phyloP scores from a whole-genome alignment of 2,113 vertebrate species.

The Pelecanoides urinatrix region DNA sequence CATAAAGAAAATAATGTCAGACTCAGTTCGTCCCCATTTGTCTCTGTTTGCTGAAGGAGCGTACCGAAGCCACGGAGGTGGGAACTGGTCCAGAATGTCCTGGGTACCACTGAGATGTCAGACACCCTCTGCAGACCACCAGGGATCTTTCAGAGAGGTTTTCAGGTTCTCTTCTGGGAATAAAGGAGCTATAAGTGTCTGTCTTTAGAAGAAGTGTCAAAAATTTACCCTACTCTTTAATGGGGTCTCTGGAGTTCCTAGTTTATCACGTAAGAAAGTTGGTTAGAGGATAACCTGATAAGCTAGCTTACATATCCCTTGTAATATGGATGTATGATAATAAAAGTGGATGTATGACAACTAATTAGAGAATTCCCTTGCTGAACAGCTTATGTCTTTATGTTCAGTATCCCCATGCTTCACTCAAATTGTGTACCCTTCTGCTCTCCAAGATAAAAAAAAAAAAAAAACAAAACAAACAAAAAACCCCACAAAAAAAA shows the following conservation, averaged over 20 bases:
- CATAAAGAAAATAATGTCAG: neutral
- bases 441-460: neutral
- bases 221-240: neutral
- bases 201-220: neutral
- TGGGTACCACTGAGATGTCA: neutral
- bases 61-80: fast-evolving
- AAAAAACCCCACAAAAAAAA: neutral
- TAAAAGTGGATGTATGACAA: neutral
- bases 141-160: neutral
- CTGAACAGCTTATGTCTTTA: neutral
- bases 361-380: neutral
- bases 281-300: neutral
- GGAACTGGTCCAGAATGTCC: neutral
- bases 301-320: neutral
- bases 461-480: neutral
- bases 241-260: neutral
- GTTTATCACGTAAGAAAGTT: fast-evolving
- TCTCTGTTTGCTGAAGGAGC: fast-evolving
- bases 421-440: neutral
- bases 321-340: neutral
- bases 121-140: neutral
- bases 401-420: neutral
- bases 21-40: neutral
- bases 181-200: neutral
- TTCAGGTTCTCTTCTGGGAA: neutral